Base-by-base conservation (phyloP, 2,113 vertebrate genomes). In the Alethe diademata region DNA sequence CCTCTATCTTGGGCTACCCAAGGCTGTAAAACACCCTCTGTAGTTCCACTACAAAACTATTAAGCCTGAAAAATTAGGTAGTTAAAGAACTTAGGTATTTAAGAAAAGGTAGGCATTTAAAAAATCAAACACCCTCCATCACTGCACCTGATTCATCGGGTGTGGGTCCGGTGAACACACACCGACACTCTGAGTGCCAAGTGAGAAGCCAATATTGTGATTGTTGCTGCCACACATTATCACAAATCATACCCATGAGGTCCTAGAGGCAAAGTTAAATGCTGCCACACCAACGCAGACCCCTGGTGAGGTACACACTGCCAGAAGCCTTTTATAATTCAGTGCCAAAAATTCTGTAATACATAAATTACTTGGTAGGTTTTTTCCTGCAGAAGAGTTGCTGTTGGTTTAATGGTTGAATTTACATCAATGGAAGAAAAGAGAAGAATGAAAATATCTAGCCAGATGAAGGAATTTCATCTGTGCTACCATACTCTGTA, bases 381-480 rank as follows among this genome's bases (percentile, higher is more conserved):
- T 66, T 95, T 93, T 65, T 45, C 33, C 54, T 36, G 15, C 62
- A 48, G 71, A 80, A 57, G 50, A 83, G 51, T 25, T 78, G 82
- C 66, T 78, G 6, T 26, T 86, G 79, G 65, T 84, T 88, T 88
- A 94, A 45, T 45, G 65, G 57, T 7, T 57, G 40, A 81, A 95
- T 67, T 88, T 81, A 91, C 24, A 14, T 80, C 75, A 92, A 9
- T 57, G 65, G 48, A 73, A 79, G 47, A 13, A 71, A 78, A 74
- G 66, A 75, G 38, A 31, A 40, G 28, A 57, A 38, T 35, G 64
- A 13, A 62, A 83, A 90, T 50, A 74, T 78, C 67, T 25, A 57
- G 33, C 60, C 86, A 83, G 42, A 90, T 78, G 69, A 97, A 95
- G 75, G 72, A 86, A 95, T 90, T 90, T 95, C 40, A 96, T 74